A percentile compares a stretch with the other conserved stretches of the same genome.
phyloP scores from a whole-genome alignment of 2,888 invertebrate species.

The Agrotis exclamationis region DNA sequence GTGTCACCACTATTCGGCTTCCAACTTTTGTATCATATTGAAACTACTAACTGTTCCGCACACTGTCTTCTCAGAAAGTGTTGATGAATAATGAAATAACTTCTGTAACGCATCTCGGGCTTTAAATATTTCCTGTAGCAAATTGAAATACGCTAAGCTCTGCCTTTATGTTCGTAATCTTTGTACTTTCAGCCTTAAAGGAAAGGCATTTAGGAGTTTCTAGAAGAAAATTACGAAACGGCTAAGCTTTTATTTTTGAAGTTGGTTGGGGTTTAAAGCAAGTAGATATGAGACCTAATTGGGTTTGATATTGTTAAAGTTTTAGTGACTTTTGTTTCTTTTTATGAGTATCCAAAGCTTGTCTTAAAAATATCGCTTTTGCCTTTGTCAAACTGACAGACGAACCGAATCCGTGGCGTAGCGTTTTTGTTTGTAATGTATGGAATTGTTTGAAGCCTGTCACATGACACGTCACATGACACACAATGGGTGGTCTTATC shows the following conservation, averaged over 20 bases:
- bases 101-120: slow-evolving; percentile 20
- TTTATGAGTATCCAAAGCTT: too few relatives aligned
- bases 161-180: slow-evolving; percentile 41
- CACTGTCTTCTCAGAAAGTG: slow-evolving; percentile 7
- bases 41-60: slow-evolving; percentile 4
- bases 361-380: too few relatives aligned
- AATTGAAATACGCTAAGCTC: slow-evolving; percentile 56
- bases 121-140: slow-evolving; percentile 48
- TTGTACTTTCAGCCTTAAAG: slow-evolving; percentile 19
- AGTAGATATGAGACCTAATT: not conserved
- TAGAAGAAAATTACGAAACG: slow-evolving; percentile 19
- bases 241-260: not conserved
- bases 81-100: slow-evolving; percentile 52
- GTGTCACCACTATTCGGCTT: too few relatives aligned
- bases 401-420: too few relatives aligned
- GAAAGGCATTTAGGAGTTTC: slow-evolving; percentile 7
- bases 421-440: too few relatives aligned
- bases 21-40: not conserved
- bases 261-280: not conserved
- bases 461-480: too few relatives aligned
- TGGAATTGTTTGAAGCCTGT: too few relatives aligned
- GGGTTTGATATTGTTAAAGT: not conserved
- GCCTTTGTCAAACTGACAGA: too few relatives aligned
- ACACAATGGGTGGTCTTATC: too few relatives aligned
- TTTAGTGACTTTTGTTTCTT: too few relatives aligned